A percentile compares a stretch with the other conserved stretches of the same genome.
phyloP scores from a whole-genome alignment of 2,888 invertebrate genomes.

The Eupithecia inturbata region DNA sequence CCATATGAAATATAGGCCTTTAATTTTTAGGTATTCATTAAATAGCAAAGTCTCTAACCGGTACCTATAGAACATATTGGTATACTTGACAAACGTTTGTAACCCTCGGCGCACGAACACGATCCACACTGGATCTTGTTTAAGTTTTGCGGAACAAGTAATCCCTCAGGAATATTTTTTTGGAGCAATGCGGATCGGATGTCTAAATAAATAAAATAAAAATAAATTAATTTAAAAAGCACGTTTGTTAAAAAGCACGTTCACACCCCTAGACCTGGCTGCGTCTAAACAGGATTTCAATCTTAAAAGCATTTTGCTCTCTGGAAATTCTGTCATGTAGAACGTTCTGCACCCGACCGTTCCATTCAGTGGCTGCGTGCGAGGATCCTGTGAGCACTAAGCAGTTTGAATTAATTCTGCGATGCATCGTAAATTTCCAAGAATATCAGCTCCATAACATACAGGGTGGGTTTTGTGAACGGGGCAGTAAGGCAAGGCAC shows the following conservation, averaged over 20 bases:
- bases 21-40: too few species aligned
- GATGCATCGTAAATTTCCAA: slow-evolving; percentile 17
- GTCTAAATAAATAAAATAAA: too few species aligned
- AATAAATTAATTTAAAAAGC: too few species aligned
- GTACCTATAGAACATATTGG: too few species aligned
- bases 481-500: not conserved
- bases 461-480: not conserved
- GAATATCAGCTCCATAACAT: not conserved
- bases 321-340: not conserved
- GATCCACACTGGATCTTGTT: too few species aligned
- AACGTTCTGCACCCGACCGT: not conserved
- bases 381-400: slow-evolving; percentile 20
- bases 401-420: slow-evolving; percentile 36
- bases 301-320: not conserved
- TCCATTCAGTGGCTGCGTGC: slow-evolving; percentile 20
- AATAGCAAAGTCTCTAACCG: too few species aligned
- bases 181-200: too few species aligned
- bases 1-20: too few species aligned
- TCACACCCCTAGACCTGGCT: not conserved
- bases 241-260: not conserved
- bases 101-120: too few species aligned
- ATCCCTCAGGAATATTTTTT: too few species aligned
- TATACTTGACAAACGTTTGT: too few species aligned
- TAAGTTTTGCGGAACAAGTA: too few species aligned
- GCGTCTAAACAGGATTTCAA: not conserved